Evolutionary conservation across 30 jellyfish, hydroid and myxozoan genomes (phyloP).

Genomic region (Chironex yamaguchii): DNA sequence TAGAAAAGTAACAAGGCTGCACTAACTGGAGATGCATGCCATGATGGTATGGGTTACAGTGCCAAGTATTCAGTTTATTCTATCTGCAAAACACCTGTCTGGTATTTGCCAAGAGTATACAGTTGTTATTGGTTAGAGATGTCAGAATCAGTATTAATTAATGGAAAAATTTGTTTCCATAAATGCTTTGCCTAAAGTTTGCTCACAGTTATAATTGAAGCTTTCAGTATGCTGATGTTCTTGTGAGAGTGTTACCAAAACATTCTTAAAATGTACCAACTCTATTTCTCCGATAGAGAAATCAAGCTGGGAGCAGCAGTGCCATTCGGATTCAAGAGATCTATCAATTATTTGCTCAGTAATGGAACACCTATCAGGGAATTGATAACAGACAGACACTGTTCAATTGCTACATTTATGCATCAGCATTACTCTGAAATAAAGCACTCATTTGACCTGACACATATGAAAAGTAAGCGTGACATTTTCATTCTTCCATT

Average conservation of each 20-base stretch:
- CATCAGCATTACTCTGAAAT: constrained; percentile 31
- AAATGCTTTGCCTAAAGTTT: too few relatives aligned
- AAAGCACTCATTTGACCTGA: constrained; percentile 36
- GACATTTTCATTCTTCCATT: too few relatives aligned
- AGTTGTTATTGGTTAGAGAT: too few relatives aligned
- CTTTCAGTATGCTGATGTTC: too few relatives aligned
- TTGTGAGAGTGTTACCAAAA: too few relatives aligned
- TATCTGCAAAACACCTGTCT: not conserved
- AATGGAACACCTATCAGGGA: constrained; percentile 18
- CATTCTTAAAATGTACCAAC: too few relatives aligned
- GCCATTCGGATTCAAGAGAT: constrained; percentile 29
- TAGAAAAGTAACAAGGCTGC: constrained; percentile 30
- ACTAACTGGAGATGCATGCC: constrained; percentile 60
- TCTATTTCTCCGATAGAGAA: constrained; percentile 6
- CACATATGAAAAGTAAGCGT: constrained; percentile 48
- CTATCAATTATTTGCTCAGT: constrained; percentile 12
- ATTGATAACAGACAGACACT: constrained; percentile 60
- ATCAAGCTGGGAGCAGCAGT: constrained; percentile 66
- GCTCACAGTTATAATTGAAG: too few relatives aligned
- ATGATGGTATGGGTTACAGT: constrained; percentile 44
- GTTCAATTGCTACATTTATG: constrained; percentile 44
- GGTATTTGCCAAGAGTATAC: too few relatives aligned
- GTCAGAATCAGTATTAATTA: too few relatives aligned
- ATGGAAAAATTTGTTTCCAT: too few relatives aligned
- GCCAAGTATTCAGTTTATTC: constrained; percentile 53